phyloP scores from a whole-genome alignment of 1,140 invertebrate species.

The Drosophila eugracilis region DNA sequence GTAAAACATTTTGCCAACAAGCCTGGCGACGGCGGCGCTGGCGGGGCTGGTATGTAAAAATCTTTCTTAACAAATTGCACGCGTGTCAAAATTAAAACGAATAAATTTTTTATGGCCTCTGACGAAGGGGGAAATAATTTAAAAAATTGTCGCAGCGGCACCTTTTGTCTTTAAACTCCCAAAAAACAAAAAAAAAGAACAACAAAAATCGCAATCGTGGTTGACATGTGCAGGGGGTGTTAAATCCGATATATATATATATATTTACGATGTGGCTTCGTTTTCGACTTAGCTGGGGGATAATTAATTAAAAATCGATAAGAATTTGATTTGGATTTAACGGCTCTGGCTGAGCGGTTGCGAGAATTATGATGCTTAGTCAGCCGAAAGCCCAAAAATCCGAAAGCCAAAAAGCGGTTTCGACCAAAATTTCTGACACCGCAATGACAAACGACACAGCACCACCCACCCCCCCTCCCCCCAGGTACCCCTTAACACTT shows the following conservation, averaged over 20 bases:
- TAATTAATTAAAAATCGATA: slow-evolving; percentile 84
- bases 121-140: slow-evolving; percentile 30
- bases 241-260: too few species aligned
- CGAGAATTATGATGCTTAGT: slow-evolving; percentile 73
- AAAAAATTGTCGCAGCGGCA: slow-evolving; percentile 50
- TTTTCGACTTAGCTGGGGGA: slow-evolving; percentile 32
- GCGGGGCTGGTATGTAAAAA: slow-evolving; percentile 61
- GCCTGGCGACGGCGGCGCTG: too few species aligned
- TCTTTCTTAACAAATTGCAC: slow-evolving; percentile 72
- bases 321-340: slow-evolving; percentile 80
- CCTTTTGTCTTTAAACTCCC: slow-evolving; percentile 24
- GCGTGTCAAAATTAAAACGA: slow-evolving; percentile 75
- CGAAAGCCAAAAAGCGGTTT: slow-evolving; percentile 3
- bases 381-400: slow-evolving; percentile 46
- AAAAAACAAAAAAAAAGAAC: too few species aligned
- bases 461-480: background rate
- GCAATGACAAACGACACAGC: slow-evolving; percentile 58
- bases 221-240: too few species aligned
- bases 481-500: too few species aligned
- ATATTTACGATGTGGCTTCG: slow-evolving; percentile 67
- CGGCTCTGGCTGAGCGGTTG: slow-evolving; percentile 49
- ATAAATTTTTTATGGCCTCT: slow-evolving; percentile 66
- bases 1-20: slow-evolving; percentile 70
- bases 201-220: slow-evolving; percentile 24
- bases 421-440: slow-evolving; percentile 7